Conservation (phyloP, 2,113 vertebrate species). For the Clarias macrocephalus region DNA sequence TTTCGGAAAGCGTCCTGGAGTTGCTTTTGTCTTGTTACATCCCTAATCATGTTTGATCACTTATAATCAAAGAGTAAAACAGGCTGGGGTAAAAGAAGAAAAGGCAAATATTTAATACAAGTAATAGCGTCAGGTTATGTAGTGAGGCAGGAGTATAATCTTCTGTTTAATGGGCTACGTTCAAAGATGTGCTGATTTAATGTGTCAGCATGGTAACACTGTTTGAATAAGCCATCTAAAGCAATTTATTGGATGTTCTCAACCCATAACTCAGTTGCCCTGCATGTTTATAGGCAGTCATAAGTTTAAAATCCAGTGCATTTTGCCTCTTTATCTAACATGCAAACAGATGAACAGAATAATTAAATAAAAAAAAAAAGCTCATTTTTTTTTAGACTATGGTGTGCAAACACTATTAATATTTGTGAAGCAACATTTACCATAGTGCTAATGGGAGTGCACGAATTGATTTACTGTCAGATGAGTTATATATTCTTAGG, state of each 20-base stretch:
- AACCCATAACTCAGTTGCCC: slow-evolving; percentile 72
- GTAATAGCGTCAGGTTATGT: slow-evolving; percentile 52
- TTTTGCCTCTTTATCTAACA: slow-evolving; percentile 22
- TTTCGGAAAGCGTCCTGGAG: background rate
- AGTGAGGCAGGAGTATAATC: slow-evolving; percentile 60
- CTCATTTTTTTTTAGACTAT: background rate
- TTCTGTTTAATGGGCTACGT: slow-evolving; percentile 65
- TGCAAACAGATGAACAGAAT: background rate
- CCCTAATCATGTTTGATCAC: slow-evolving; percentile 69
- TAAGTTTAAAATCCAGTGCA: slow-evolving; percentile 52
- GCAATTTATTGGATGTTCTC: slow-evolving; percentile 76
- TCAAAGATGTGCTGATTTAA: slow-evolving; percentile 68
- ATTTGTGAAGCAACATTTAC: slow-evolving; percentile 3
- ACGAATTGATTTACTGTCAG: background rate
- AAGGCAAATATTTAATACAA: slow-evolving; percentile 49
- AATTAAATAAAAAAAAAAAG: background rate
- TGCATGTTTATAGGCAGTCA: slow-evolving; percentile 75
- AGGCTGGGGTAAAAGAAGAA: slow-evolving; percentile 44
- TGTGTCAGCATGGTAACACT: slow-evolving; percentile 68
- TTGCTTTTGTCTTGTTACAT: slow-evolving; percentile 63
- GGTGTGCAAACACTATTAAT: background rate
- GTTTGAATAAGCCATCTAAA: slow-evolving; percentile 78
- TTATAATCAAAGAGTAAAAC: slow-evolving; percentile 60
- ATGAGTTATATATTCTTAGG: background rate
- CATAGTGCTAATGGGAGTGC: background rate